These are phyloP conservation scores for Hemistola chrysoprasaria DNA, from an alignment of 2,888 invertebrate genomes.

Conservation along the genomic window DNA sequence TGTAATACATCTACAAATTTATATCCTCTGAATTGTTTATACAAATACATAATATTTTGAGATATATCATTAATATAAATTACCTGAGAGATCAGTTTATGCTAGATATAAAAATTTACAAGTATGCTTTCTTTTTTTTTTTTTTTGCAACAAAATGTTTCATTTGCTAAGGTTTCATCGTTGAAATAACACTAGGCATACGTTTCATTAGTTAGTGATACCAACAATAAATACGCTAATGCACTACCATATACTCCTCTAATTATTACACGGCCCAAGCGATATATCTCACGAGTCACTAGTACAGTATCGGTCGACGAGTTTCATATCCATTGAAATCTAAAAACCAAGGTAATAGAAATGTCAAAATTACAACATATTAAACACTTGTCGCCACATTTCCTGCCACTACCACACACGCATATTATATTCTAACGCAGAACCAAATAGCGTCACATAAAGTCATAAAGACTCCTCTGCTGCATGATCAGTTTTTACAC, in stretches of 20 bases:
- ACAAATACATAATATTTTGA: constrained; percentile 76
- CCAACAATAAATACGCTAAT: constrained; percentile 72
- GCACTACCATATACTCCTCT: constrained; percentile 69
- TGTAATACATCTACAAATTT: constrained; percentile 67
- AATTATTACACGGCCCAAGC: constrained; percentile 72
- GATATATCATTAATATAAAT: constrained; percentile 77
- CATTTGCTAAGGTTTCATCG: constrained; percentile 62
- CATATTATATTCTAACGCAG: too few relatives aligned
- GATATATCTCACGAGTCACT: constrained; percentile 47
- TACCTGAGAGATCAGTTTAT: constrained; percentile 81
- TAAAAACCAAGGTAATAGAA: too few relatives aligned
- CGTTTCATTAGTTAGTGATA: constrained; percentile 64
- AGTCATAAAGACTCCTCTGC: too few relatives aligned
- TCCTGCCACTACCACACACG: too few relatives aligned
- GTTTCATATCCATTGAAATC: too few relatives aligned
- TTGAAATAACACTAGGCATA: constrained; percentile 69
- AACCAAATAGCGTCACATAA: too few relatives aligned
- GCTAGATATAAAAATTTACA: constrained; percentile 80
- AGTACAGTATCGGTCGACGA: constrained; percentile 50
- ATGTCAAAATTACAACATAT: too few relatives aligned
- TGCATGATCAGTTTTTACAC: too few relatives aligned
- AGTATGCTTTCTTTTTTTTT: constrained; percentile 68
- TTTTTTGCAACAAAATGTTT: constrained; percentile 67
- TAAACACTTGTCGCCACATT: too few relatives aligned
- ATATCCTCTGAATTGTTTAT: constrained; percentile 75